Conservation (phyloP, 2,888 invertebrate genomes). For the Chirona hameri region DNA sequence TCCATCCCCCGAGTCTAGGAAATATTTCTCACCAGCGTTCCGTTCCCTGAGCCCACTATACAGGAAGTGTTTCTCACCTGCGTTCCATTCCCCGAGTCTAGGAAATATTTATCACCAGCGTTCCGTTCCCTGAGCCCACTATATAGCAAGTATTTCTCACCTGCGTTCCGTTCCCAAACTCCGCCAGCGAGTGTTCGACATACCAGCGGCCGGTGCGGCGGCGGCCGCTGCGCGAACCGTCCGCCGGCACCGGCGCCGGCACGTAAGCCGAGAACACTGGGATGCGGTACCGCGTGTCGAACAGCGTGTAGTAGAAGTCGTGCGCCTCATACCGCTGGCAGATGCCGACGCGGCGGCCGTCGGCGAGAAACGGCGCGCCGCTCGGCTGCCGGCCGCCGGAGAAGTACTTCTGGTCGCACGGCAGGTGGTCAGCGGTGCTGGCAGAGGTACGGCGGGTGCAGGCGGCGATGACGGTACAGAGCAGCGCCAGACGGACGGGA, state of each 20-base stretch:
- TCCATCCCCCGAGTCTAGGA: too few species aligned
- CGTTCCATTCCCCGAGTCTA: too few species aligned
- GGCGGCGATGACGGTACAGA: too few species aligned
- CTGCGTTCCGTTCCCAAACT: not conserved
- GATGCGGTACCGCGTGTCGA: slow-evolving; percentile 23
- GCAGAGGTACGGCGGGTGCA: too few species aligned
- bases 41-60: too few species aligned
- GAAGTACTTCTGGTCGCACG: not conserved
- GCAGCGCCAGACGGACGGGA: too few species aligned
- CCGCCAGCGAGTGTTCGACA: slow-evolving; percentile 1
- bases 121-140: too few species aligned
- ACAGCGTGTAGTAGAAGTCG: slow-evolving; percentile 25
- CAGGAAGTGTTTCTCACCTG: too few species aligned
- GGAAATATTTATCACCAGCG: too few species aligned
- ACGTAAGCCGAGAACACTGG: slow-evolving; percentile 24
- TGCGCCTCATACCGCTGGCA: not conserved
- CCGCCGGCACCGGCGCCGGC: not conserved
- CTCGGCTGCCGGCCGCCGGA: not conserved
- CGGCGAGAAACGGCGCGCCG: not conserved
- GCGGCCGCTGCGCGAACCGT: not conserved
- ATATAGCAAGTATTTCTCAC: not conserved
- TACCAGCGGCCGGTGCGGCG: slow-evolving; percentile 14
- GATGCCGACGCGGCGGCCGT: slow-evolving; percentile 3
- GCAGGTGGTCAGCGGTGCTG: not conserved
- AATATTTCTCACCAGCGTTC: too few species aligned